Evolutionary conservation across 2,888 invertebrate species (phyloP).

Genomic region (Apodemia zela): DNA sequence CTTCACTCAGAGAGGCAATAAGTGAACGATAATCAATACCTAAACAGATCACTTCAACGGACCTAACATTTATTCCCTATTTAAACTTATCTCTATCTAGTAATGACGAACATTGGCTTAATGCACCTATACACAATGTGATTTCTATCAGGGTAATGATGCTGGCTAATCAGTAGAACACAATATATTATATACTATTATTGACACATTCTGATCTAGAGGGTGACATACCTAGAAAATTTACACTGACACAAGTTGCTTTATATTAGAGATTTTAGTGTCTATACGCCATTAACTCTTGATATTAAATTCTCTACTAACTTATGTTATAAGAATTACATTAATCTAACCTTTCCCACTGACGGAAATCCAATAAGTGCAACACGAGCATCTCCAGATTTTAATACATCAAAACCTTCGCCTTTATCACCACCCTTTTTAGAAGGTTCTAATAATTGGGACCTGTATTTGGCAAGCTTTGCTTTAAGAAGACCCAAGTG

Average conservation of each 20-base stretch:
- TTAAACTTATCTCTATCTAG: no score
- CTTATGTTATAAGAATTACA: neutral
- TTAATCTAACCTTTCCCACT: constrained; percentile 89
- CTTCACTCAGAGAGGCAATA: no score
- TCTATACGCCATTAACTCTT: neutral
- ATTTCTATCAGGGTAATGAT: no score
- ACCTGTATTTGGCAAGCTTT: constrained; percentile 95
- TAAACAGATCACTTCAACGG: no score
- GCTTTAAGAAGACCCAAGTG: constrained; percentile 99
- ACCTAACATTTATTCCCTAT: no score
- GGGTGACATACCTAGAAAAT: no score
- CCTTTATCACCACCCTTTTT: constrained; percentile 95
- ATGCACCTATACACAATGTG: no score
- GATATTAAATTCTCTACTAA: neutral
- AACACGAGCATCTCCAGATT: constrained; percentile 99
- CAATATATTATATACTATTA: no score
- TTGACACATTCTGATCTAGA: neutral
- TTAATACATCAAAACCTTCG: constrained; percentile 99
- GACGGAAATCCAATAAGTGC: constrained; percentile 99
- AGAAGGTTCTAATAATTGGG: constrained; percentile 95
- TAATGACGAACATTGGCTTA: no score
- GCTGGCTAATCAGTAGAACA: no score
- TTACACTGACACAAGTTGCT: neutral
- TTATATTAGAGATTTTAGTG: neutral
- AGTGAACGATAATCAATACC: no score